phyloP scores from a whole-genome alignment of 2,888 invertebrate species.

The Nymphalis polychloros region DNA sequence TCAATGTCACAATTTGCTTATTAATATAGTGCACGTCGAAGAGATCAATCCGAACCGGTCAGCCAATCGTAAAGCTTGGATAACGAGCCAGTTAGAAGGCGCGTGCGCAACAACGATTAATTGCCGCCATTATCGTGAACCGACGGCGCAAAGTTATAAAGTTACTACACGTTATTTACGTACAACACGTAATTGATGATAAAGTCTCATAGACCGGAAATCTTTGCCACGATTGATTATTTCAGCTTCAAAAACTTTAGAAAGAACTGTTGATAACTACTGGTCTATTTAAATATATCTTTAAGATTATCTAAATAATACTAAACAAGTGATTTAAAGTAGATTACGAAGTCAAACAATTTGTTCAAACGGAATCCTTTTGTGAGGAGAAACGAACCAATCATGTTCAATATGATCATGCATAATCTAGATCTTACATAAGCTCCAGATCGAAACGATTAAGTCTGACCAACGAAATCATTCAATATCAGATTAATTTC shows the following conservation, averaged over 20 bases:
- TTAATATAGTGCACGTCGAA: slow-evolving; percentile 10
- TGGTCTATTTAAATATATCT: background rate
- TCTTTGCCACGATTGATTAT: slow-evolving; percentile 7
- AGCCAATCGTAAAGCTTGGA: slow-evolving; percentile 33
- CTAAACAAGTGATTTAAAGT: no score
- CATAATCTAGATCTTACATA: no score
- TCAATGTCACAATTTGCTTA: slow-evolving; percentile 12
- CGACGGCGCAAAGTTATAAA: slow-evolving; percentile 31
- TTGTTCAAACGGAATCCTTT: no score
- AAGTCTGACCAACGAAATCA: no score
- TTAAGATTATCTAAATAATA: background rate
- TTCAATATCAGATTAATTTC: no score
- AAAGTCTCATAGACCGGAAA: slow-evolving; percentile 20
- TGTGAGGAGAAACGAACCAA: no score
- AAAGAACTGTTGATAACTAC: background rate
- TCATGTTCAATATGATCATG: no score
- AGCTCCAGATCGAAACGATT: no score
- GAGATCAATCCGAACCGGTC: slow-evolving; percentile 21
- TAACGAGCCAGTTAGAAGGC: slow-evolving; percentile 36
- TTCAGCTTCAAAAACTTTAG: background rate
- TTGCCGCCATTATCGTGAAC: slow-evolving; percentile 36
- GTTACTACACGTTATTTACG: slow-evolving; percentile 30
- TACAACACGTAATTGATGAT: slow-evolving; percentile 24
- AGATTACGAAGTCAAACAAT: no score
- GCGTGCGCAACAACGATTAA: slow-evolving; percentile 42